These are phyloP conservation scores for Coptodon rendalli DNA, from an alignment of 2,113 vertebrate genomes.

Conservation along the genomic window DNA sequence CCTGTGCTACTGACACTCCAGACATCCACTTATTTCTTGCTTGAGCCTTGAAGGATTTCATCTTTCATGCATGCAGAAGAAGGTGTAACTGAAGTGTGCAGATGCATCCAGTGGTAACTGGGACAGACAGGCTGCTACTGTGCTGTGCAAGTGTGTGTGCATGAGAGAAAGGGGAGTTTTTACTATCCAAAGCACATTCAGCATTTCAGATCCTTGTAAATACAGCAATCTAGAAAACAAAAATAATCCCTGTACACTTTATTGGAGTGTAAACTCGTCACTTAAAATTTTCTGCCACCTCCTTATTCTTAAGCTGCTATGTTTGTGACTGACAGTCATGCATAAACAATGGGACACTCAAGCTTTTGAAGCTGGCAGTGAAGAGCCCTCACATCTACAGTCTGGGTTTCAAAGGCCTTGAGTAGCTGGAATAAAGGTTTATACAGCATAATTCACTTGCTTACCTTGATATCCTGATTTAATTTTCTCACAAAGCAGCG, in stretches of 20 bases:
- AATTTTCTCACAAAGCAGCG: background rate
- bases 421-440: background rate
- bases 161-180: background rate
- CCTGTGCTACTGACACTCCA: background rate
- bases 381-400: background rate
- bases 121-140: background rate
- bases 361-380: background rate
- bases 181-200: background rate
- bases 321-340: background rate
- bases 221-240: background rate
- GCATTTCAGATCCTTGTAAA: background rate
- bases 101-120: background rate
- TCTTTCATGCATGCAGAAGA: background rate
- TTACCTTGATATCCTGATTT: slow-evolving; percentile 1
- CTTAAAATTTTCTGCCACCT: background rate
- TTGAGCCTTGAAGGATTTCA: slow-evolving; percentile 3
- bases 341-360: slow-evolving; percentile 7
- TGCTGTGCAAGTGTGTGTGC: background rate
- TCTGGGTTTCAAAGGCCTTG: slow-evolving; percentile 3
- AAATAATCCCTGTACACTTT: background rate
- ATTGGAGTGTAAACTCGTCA: background rate
- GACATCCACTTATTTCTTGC: background rate
- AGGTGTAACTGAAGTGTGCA: slow-evolving; percentile 14
- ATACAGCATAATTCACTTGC: background rate
- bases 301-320: background rate